Evolutionary conservation across 2,888 invertebrate genomes (phyloP).

Genomic region (Cheilosia soror): DNA sequence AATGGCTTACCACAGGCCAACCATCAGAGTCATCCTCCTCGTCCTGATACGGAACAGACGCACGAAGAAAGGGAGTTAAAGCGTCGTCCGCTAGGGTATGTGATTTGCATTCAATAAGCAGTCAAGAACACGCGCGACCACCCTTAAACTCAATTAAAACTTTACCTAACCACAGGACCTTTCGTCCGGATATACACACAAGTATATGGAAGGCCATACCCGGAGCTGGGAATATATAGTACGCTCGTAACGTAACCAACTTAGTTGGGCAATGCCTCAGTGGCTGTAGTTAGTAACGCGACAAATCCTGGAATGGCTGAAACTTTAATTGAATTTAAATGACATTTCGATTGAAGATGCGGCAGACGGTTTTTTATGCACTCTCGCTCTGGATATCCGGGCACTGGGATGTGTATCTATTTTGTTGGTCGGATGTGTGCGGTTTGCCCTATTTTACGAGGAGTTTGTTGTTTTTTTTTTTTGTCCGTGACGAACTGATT

Average conservation of each 20-base stretch:
- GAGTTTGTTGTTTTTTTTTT: neutral
- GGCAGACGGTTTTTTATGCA: slow-evolving; percentile 36
- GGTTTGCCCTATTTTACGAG: slow-evolving; percentile 41
- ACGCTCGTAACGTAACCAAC: slow-evolving; percentile 15
- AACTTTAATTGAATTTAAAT: slow-evolving; percentile 75
- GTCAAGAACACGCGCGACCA: slow-evolving; percentile 75
- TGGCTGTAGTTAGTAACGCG: slow-evolving; percentile 59
- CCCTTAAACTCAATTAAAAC: slow-evolving; percentile 76
- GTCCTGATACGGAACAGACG: neutral
- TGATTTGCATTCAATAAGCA: slow-evolving; percentile 75
- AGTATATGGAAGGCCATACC: slow-evolving; percentile 23
- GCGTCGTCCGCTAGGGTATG: slow-evolving; percentile 47
- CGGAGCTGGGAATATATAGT: slow-evolving; percentile 6
- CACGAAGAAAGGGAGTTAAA: neutral
- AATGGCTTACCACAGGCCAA: slow-evolving; percentile 47
- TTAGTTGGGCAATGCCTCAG: slow-evolving; percentile 50
- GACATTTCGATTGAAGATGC: slow-evolving; percentile 73
- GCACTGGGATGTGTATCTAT: slow-evolving; percentile 12
- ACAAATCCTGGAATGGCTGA: slow-evolving; percentile 66
- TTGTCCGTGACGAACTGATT: slow-evolving; percentile 58
- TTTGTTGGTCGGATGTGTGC: slow-evolving; percentile 32
- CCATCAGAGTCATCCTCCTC: neutral
- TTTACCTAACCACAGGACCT: slow-evolving; percentile 72
- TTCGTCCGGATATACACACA: slow-evolving; percentile 22
- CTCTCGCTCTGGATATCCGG: neutral